Percentiles rank a stretch among this genome's conserved stretches.
These are phyloP conservation scores for Pararge aegeria DNA, from an alignment of 1,140 invertebrate genomes.

Conservation along the genomic window DNA sequence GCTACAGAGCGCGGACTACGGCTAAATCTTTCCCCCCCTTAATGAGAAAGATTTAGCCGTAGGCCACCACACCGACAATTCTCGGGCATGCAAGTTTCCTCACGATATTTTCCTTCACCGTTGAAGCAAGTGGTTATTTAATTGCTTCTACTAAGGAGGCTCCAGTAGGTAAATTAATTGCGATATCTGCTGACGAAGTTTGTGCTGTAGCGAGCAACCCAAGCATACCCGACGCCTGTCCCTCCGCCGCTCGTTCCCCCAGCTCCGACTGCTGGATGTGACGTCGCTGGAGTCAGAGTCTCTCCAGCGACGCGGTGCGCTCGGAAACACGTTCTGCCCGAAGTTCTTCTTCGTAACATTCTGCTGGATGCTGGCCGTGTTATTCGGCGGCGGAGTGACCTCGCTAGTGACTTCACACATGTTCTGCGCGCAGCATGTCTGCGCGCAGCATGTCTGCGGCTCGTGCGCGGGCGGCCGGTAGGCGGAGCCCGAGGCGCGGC, in stretches of 20 bases:
- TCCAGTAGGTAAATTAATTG: too few relatives aligned
- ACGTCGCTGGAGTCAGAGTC: not conserved
- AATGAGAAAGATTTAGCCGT: too few relatives aligned
- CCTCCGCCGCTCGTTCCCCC: not conserved
- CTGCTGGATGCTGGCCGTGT: not conserved
- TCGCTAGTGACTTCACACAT: too few relatives aligned
- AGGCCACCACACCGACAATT: too few relatives aligned
- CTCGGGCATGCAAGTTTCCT: too few relatives aligned
- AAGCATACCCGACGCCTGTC: not conserved
- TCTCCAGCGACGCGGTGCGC: not conserved
- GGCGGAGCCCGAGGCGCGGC: conserved; percentile 41
- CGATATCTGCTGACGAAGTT: too few relatives aligned
- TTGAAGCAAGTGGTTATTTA: too few relatives aligned
- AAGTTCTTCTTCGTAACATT: not conserved
- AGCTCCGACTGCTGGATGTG: not conserved
- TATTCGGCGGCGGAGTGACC: too few relatives aligned
- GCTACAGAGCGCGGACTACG: too few relatives aligned
- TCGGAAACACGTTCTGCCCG: not conserved
- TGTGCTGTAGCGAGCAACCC: too few relatives aligned
- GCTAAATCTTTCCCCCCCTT: not conserved
- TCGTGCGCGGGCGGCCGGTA: conserved; percentile 24
- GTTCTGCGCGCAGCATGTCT: not conserved
- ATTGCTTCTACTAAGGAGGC: too few relatives aligned
- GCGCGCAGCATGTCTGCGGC: not conserved
- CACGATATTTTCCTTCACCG: too few relatives aligned